Conservation (phyloP, 2,797 vertebrate species). For the Salarias fasciatus region DNA sequence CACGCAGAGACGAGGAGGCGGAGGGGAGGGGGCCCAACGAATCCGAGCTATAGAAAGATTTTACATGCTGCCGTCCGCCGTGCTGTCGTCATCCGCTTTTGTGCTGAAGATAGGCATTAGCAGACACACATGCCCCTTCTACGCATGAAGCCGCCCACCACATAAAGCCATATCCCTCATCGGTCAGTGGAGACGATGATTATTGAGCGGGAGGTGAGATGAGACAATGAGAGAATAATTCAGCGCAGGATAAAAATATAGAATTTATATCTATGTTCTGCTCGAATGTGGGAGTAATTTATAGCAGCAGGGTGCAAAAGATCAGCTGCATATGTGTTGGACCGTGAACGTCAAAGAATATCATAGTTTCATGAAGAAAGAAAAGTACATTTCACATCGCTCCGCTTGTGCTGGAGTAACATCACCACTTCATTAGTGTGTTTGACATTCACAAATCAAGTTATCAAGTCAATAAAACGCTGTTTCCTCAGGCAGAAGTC, state of each 20-base stretch:
- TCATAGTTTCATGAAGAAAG: too few species aligned
- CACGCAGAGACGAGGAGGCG: slow-evolving; percentile 1
- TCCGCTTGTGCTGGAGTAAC: too few species aligned
- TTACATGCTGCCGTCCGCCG: slow-evolving; percentile 33
- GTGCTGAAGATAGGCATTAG: slow-evolving; percentile 33
- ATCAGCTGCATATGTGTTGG: too few species aligned
- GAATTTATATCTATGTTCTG: too few species aligned
- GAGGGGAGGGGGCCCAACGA: slow-evolving; percentile 17
- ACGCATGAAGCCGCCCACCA: slow-evolving; percentile 27
- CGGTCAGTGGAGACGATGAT: slow-evolving; percentile 35
- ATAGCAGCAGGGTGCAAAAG: too few species aligned
- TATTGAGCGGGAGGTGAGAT: slow-evolving; percentile 30
- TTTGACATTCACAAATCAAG: too few species aligned
- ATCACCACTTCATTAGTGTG: too few species aligned
- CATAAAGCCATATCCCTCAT: background rate
- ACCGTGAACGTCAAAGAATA: too few species aligned
- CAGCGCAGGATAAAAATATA: background rate
- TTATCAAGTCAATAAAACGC: too few species aligned
- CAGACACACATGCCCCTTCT: background rate
- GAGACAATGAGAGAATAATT: slow-evolving; percentile 13
- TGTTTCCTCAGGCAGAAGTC: too few species aligned
- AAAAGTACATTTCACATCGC: too few species aligned
- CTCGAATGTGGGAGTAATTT: too few species aligned
- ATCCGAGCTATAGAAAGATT: slow-evolving; percentile 52
- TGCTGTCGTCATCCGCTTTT: slow-evolving; percentile 48